These are phyloP conservation scores for Cichlasoma orientale DNA, from an alignment of 2,797 vertebrate genomes.

Conservation along the genomic window DNA sequence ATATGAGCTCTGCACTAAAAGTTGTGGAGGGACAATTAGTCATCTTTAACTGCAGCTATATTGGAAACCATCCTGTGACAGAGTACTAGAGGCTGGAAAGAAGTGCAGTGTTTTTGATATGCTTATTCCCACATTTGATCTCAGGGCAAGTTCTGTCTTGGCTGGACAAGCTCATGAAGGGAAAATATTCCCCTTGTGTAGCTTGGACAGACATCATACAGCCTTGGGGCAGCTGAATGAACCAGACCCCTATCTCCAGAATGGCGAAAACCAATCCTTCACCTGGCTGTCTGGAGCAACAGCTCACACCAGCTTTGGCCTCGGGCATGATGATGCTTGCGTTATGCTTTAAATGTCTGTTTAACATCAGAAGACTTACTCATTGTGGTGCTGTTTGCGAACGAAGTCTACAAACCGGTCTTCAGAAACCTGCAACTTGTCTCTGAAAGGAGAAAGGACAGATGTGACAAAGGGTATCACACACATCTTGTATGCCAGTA, in stretches of 20 bases:
- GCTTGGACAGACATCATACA: slow-evolving; percentile 83
- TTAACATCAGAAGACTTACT: slow-evolving; percentile 75
- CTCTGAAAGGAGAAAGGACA: slow-evolving; percentile 9
- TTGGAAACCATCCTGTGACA: slow-evolving; percentile 33
- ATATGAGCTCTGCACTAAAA: slow-evolving; percentile 16
- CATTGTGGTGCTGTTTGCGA: slow-evolving; percentile 70
- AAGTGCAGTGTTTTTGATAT: slow-evolving; percentile 56
- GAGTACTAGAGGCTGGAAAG: slow-evolving; percentile 32
- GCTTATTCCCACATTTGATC: slow-evolving; percentile 81
- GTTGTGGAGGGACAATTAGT: slow-evolving; percentile 23
- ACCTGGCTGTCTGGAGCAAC: slow-evolving; percentile 50
- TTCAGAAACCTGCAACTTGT: slow-evolving; percentile 57
- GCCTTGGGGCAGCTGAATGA: slow-evolving; percentile 55
- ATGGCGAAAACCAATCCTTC: slow-evolving; percentile 59
- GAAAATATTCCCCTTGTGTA: slow-evolving; percentile 81
- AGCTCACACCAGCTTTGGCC: slow-evolving; percentile 32
- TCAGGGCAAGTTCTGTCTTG: slow-evolving; percentile 62
- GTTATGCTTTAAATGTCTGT: slow-evolving; percentile 31
- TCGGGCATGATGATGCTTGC: slow-evolving; percentile 24
- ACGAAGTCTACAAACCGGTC: slow-evolving; percentile 53
- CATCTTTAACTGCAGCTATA: slow-evolving; percentile 39
- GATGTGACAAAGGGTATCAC: slow-evolving; percentile 9
- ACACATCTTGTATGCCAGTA: neutral
- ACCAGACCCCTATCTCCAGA: slow-evolving; percentile 56
- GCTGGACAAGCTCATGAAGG: slow-evolving; percentile 64